phyloP scores from a whole-genome alignment of 2,888 invertebrate species.

The Pocota personata region DNA sequence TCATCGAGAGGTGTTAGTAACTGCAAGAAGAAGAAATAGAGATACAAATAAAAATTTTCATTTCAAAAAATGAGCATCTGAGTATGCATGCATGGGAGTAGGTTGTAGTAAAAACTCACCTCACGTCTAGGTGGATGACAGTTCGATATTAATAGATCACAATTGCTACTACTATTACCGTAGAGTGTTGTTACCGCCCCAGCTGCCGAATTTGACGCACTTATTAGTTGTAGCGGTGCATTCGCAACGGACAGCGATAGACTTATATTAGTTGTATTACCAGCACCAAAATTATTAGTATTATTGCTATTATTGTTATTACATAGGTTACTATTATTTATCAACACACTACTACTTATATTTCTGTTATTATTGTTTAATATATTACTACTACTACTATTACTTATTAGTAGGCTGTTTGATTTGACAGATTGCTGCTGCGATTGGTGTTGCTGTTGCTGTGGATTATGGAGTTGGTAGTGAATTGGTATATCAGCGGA shows the following conservation, averaged over 20 bases:
- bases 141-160: conserved; percentile 82
- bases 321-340: conserved; percentile 74
- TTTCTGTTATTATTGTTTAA: conserved; percentile 76
- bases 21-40: conserved; percentile 74
- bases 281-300: conserved; percentile 74
- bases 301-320: conserved; percentile 77
- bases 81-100: not conserved
- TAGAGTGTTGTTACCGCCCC: conserved; percentile 30
- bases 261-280: conserved; percentile 55
- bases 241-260: conserved; percentile 45
- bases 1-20: conserved; percentile 81
- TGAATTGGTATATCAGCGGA: conserved; percentile 66
- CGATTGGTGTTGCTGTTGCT: conserved; percentile 35
- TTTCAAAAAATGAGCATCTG: not conserved
- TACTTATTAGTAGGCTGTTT: conserved; percentile 74
- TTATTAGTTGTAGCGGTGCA: conserved; percentile 18
- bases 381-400: conserved; percentile 75
- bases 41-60: not conserved
- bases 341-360: conserved; percentile 73
- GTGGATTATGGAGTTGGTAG: conserved; percentile 57
- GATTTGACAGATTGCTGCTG: conserved; percentile 58
- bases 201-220: conserved; percentile 23
- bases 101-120: conserved; percentile 76
- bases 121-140: conserved; percentile 82
- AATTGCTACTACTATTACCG: conserved; percentile 80